phyloP scores from a whole-genome alignment of 2,888 invertebrate species.

The Sicus ferrugineus region DNA sequence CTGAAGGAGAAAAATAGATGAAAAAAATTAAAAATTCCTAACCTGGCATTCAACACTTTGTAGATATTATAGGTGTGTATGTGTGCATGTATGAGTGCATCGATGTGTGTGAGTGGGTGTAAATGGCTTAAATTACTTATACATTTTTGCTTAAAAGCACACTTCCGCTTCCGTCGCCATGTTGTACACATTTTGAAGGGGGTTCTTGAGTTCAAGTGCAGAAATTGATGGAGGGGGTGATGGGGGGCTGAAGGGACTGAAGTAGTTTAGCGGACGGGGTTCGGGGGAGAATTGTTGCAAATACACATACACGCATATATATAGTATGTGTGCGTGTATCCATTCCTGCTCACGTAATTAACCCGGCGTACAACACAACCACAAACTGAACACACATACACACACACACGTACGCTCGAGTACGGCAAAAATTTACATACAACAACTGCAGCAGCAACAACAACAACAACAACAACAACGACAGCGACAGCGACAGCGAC shows the following conservation, averaged over 20 bases:
- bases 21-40: too few relatives aligned
- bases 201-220: neutral
- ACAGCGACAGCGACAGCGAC: neutral
- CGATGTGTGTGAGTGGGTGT: neutral
- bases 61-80: neutral
- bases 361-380: constrained; percentile 29
- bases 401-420: constrained; percentile 1
- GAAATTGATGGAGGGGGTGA: neutral
- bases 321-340: neutral
- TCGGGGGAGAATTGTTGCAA: too few relatives aligned
- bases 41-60: too few relatives aligned
- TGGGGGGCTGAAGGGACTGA: too few relatives aligned
- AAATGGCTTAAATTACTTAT: constrained; percentile 31
- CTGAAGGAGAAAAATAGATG: too few relatives aligned
- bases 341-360: constrained; percentile 17
- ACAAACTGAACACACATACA: constrained; percentile 19
- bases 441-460: neutral
- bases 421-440: constrained; percentile 18
- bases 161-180: constrained; percentile 19
- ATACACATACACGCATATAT: constrained; percentile 2
- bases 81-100: neutral
- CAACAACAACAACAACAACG: constrained; percentile 6
- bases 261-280: too few relatives aligned
- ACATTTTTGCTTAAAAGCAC: constrained; percentile 28
- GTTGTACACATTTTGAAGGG: neutral